Evolutionary conservation across 2,113 vertebrate genomes (phyloP), one percentile per base, ranked within the genome.

Genomic region (Vimba vimba): DNA sequence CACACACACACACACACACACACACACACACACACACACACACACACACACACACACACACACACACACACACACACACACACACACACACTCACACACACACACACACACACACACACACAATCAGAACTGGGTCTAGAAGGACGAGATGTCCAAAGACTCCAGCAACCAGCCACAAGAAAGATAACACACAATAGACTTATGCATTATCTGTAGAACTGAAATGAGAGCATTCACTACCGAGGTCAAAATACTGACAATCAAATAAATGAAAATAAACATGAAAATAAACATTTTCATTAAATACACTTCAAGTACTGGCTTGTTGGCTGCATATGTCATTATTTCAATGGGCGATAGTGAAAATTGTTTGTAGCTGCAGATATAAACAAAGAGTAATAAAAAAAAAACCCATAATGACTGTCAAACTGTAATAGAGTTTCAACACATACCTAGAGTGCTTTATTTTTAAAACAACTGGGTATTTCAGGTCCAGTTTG

Each of bases 401-500:
- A 69, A 69, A 69, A 10, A 73, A 45, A 45, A 7, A 73, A 39
- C 69, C 0, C 23, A 74, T 45, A 74, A 74, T 74, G 36, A 74
- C 36, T n/a, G 39, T 74, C 71, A 74, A 74, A n/a, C 71, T 74
- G 12, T 47, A 43, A 50, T 27, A 50, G 73, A 13, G 43, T 75
- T 75, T 50, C n/a, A 50, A 39, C 33, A 71, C 19, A 27, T 75
- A 25, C 73, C 73, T 11, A 75, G 17, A 50, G 8, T 33, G 17
- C 25, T 76, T 76, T 77, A 11, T 30, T 45, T 55, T 55, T 19
- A 19, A 76, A 77, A 55, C 25, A 52, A 52, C 3, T 9, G 25
- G 25, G 25, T 5, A 77, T 55, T 77, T 77, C 74, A 45, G 43
- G n/a, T 50, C n/a, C 47, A 77, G 74, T 77, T 77, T 55, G 5